Conservation (phyloP, 1,140 invertebrate species). For the Macrotrachela quadricornifera region DNA sequence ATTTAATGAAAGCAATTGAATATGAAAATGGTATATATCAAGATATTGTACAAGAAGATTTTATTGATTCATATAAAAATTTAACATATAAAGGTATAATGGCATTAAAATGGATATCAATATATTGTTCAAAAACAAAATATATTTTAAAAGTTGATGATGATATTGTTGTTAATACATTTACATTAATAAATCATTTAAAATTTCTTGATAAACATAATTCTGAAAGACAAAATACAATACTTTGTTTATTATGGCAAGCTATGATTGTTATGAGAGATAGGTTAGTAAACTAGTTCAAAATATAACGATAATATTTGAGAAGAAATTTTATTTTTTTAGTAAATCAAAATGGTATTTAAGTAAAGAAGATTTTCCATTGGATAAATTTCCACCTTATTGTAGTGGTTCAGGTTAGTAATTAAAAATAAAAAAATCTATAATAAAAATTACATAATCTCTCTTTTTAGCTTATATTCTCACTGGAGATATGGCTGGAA, state of each 20-base stretch:
- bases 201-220: background rate
- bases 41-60: slow-evolving; percentile 20
- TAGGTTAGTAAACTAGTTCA: background rate
- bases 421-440: no score
- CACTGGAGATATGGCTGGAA: slow-evolving; percentile 40
- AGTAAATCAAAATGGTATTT: slow-evolving; percentile 31
- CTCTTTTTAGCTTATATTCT: slow-evolving; percentile 16
- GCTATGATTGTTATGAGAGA: slow-evolving; percentile 23
- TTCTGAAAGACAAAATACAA: background rate
- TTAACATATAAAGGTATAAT: slow-evolving; percentile 67
- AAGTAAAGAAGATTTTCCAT: slow-evolving; percentile 21
- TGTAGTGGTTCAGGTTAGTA: slow-evolving; percentile 30
- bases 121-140: slow-evolving; percentile 38
- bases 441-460: no score
- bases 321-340: no score
- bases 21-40: slow-evolving; percentile 39
- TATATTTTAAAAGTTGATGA: slow-evolving; percentile 59
- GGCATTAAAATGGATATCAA: slow-evolving; percentile 51
- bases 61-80: slow-evolving; percentile 56
- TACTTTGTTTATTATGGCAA: slow-evolving; percentile 23
- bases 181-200: slow-evolving; percentile 4
- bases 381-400: slow-evolving; percentile 26
- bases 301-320: no score
- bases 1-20: slow-evolving; percentile 32
- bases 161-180: slow-evolving; percentile 12